Percentiles rank a stretch among this genome's conserved stretches.
These are phyloP conservation scores for Drosophila vallismaia DNA, from an alignment of 2,888 invertebrate genomes.

Conservation along the genomic window DNA sequence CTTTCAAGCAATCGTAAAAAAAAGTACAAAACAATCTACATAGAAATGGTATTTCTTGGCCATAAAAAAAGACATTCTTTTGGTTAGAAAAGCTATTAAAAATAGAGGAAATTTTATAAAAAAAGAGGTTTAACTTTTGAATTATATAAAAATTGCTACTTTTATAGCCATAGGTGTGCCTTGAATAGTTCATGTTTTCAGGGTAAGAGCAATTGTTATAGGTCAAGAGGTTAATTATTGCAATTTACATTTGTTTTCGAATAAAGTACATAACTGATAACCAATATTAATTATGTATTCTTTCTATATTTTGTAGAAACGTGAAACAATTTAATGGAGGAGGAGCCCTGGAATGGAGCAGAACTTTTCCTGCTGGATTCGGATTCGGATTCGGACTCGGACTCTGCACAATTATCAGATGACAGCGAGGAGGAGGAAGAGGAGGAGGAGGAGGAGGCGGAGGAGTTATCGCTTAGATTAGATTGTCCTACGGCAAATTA, in stretches of 20 bases:
- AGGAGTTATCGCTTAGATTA: slow-evolving; percentile 47
- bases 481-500: slow-evolving; percentile 45
- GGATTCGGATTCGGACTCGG: slow-evolving; percentile 14
- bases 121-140: not conserved
- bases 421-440: slow-evolving; percentile 17
- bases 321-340: not conserved
- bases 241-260: not conserved
- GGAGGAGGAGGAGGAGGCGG: slow-evolving; percentile 6
- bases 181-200: slow-evolving; percentile 8
- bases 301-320: slow-evolving; percentile 28
- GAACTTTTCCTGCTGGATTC: slow-evolving; percentile 10
- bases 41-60: not conserved
- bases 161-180: slow-evolving; percentile 13
- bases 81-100: not conserved
- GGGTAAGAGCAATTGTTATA: slow-evolving; percentile 59
- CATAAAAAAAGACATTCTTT: not conserved
- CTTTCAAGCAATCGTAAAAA: not conserved
- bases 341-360: not conserved
- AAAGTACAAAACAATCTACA: not conserved
- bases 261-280: no score
- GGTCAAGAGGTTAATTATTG: slow-evolving; percentile 67
- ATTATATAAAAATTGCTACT: not conserved
- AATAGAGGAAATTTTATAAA: not conserved
- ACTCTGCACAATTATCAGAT: slow-evolving; percentile 9
- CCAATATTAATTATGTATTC: slow-evolving; percentile 8